Evolutionary conservation across 1,140 invertebrate genomes (phyloP).

Genomic region (Bombus confusus): DNA sequence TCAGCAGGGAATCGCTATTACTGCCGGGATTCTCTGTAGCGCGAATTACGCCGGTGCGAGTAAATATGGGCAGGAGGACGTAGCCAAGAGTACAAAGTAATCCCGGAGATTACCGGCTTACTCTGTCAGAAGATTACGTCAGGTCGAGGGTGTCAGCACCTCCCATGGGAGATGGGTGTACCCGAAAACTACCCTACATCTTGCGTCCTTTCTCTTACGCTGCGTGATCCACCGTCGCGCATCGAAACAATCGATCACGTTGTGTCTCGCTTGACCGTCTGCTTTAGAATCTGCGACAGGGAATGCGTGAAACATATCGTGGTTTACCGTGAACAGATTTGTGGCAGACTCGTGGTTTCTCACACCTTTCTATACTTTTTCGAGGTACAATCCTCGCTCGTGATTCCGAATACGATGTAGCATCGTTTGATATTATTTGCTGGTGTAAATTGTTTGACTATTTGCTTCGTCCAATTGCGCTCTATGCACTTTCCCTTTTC

Average conservation of each 20-base stretch:
- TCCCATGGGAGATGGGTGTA: constrained; percentile 68
- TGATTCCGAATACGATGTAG: background rate
- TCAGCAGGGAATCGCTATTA: constrained; percentile 64
- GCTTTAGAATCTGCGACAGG: background rate
- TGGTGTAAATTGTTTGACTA: too few species aligned
- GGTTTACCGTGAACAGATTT: background rate
- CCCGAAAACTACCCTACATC: constrained; percentile 35
- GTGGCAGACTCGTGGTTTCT: too few species aligned
- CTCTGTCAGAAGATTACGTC: constrained; percentile 82
- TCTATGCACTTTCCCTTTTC: too few species aligned
- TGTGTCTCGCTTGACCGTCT: background rate
- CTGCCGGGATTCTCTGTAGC: constrained; percentile 66
- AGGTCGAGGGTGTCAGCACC: constrained; percentile 81
- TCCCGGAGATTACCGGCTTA: constrained; percentile 82
- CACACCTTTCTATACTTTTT: background rate
- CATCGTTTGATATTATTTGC: background rate
- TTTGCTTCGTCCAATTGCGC: too few species aligned
- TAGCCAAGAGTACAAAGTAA: constrained; percentile 77
- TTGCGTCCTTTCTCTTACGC: constrained; percentile 29
- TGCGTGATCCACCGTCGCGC: constrained; percentile 17
- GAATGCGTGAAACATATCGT: background rate
- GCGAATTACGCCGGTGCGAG: constrained; percentile 72
- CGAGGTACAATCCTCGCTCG: too few species aligned
- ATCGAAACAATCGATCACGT: constrained; percentile 52
- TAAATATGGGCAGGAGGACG: constrained; percentile 74